phyloP scores from a whole-genome alignment of 2,797 vertebrate species.

The Neopelma chrysocephalum region DNA sequence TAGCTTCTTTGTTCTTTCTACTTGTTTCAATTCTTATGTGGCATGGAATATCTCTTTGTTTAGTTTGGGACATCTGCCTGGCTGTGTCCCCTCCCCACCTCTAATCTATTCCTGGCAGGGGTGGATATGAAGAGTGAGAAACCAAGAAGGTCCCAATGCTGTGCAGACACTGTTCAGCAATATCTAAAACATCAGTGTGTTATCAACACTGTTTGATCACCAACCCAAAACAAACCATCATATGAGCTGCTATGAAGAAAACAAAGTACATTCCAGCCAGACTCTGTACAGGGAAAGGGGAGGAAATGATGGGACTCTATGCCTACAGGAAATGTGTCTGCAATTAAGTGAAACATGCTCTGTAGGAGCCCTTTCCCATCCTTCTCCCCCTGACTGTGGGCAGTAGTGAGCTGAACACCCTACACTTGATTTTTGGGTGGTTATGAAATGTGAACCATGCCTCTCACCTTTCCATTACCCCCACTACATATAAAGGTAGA shows the following conservation, averaged over 20 bases:
- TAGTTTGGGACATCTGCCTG: neutral
- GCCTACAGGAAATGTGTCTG: neutral
- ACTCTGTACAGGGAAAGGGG: neutral
- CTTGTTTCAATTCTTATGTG: neutral
- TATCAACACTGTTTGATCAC: neutral
- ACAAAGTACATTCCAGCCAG: neutral
- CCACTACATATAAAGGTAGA: neutral
- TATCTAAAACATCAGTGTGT: neutral
- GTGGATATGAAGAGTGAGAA: neutral
- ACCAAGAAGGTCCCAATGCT: neutral
- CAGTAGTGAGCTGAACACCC: neutral
- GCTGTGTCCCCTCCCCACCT: neutral
- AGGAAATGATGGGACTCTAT: neutral
- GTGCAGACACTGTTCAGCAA: neutral
- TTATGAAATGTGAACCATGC: neutral
- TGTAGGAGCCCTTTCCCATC: neutral
- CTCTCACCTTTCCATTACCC: neutral
- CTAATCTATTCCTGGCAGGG: neutral
- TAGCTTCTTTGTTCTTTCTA: neutral
- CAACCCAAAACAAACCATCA: neutral
- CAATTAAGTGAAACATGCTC: neutral
- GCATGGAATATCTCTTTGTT: neutral
- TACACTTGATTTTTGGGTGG: neutral
- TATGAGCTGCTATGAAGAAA: neutral
- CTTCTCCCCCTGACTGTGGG: neutral